phyloP scores from a whole-genome alignment of 2,888 invertebrate species.

The Zhuqinia jingwanae region DNA sequence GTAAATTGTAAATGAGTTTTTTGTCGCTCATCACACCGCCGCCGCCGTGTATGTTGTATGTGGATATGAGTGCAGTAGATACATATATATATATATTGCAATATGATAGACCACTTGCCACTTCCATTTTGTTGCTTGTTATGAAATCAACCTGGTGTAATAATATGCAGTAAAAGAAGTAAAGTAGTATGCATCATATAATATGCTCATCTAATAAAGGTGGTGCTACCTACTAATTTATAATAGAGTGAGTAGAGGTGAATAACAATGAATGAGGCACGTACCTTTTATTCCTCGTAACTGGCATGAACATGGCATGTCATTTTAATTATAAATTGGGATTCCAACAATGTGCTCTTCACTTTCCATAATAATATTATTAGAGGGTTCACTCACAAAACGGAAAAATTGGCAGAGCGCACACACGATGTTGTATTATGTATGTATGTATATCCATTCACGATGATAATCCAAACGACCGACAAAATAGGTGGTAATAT shows the following conservation, averaged over 20 bases:
- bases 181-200: no score
- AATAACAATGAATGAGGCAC: slow-evolving; percentile 34
- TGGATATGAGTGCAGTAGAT: background rate
- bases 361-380: slow-evolving; percentile 51
- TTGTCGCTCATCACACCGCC: background rate
- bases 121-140: no score
- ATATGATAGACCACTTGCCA: no score
- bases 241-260: background rate
- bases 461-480: no score
- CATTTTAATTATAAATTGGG: slow-evolving; percentile 69
- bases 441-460: background rate
- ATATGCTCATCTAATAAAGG: background rate
- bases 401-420: background rate
- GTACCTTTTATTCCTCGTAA: slow-evolving; percentile 60
- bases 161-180: no score
- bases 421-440: background rate
- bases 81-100: no score
- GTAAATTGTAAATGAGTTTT: slow-evolving; percentile 57
- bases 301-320: slow-evolving; percentile 63
- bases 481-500: no score
- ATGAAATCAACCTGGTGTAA: no score
- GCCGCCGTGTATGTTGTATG: background rate
- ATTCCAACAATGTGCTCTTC: slow-evolving; percentile 64
- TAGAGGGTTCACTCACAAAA: background rate
- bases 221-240: background rate